Base-by-base conservation (phyloP, 2,113 vertebrate genomes). In the Monopterus albus region DNA sequence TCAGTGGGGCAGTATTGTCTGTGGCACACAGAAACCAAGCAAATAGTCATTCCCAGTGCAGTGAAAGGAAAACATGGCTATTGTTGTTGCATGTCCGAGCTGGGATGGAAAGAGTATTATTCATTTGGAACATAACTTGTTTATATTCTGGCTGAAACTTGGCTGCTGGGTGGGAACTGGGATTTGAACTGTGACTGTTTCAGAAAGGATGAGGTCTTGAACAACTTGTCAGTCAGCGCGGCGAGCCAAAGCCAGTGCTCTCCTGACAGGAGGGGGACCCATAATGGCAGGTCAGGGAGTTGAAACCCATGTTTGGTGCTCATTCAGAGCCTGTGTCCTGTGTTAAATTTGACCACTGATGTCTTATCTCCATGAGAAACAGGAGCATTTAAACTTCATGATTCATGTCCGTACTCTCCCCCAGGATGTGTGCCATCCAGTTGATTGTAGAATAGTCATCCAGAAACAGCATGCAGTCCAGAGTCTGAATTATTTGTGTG, bases 101-200 rank as follows among this genome's bases (percentile, higher is more conserved):
- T 7, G 18, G 61, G 65, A 76, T 72, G 58, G 65, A 73, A 72
- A 79, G 78, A 75, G 72, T 68, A 42, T 72, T 81, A 81, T 84
- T 83, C 76, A 68, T 60, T 65, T 65, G 68, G 64, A 75, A 73
- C 62, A 73, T 77, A 59, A 81, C 77, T 79, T 88, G 78, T 89
- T 85, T 88, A 81, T 84, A 80, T 89, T 85, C 85, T 69, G 78
- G 56, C 57, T 47, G 77, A 82, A 86, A 86, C 87, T 56, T 28
- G 62, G 61, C 68, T 52, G 51, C 72, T 18, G 75, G 57, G 55
- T 59, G 66, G 62, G 61, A 75, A 45, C 43, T 13, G 29, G 60
- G 72, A 78, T 69, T 75, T 82, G 43, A 78, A 78, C 70, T 75
- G 53, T 42, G 72, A 58, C 69, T 21, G 57, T 62, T 60, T 69